Base-by-base conservation (phyloP, 2,113 vertebrate genomes). In the Lutjanus erythropterus region DNA sequence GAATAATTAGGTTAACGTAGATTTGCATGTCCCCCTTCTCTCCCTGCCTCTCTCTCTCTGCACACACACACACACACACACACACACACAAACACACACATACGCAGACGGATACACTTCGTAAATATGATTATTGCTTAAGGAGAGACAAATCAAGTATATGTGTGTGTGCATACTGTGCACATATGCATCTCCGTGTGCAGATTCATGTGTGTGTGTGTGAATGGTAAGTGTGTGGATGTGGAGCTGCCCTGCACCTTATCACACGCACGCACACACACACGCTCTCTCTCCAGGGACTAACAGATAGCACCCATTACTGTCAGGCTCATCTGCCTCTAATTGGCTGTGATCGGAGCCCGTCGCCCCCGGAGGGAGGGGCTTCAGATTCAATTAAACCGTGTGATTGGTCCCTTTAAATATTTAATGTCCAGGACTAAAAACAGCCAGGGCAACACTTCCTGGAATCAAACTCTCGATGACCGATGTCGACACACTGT, bases 281-380 rank as follows among this genome's bases (percentile, higher is more conserved):
- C 44, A 35, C 31, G 18, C 41, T 29, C 37, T 61, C 75, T 83
- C 84, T 80, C 66, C 52, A 42, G 89, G 86, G 87, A 93, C 80
- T 68, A 84, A 84, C 81, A 93, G 93, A 95, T 94, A 94, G 89
- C 88, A 84, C 78, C 89, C 91, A 94, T 95, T 95, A 95, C 92
- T 95, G 94, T 94, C 95, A 95, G 84, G 55, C 91, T 93, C 75
- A 62, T 93, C 93, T 93, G 79, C 64, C 81, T 85, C 91, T 95
- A 94, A 95, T 94, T 93, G 92, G 91, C 82, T 75, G 71, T 93
- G 95, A 95, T 94, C 52, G 80, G 81, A 91, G 90, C 85, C 91
- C 66, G 78, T 89, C 6, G 84, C 50, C 64, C 83, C 86, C 58
- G 35, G 67, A 88, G 87, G 94, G 92, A 88, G 92, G 89, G 90